Base-by-base conservation (phyloP, 2,797 vertebrate species). In the Oreonectes daqikongensis region DNA sequence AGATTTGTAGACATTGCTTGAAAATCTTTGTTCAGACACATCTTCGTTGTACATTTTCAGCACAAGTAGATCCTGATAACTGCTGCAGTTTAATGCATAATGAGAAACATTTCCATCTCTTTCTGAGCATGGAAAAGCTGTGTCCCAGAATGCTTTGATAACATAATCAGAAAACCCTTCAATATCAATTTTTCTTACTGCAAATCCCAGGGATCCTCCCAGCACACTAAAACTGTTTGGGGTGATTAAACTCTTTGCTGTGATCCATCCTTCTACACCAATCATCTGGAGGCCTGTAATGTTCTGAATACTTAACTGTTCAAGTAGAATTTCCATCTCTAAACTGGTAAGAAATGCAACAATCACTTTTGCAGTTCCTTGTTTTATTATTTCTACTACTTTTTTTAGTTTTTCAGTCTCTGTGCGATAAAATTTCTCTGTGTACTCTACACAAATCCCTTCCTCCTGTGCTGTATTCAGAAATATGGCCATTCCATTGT, bases 301-400 rank as follows among this genome's bases (percentile, higher is more conserved):
- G 8, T 50, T 50, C 5, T 50, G 48, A 50, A 50, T 50, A 50
- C 48, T 50, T 9, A 50, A 9, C 48, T 50, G 48, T n/a, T 50
- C 48, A 50, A 92, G 17, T 86, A 90, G 24, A 90, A 86, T 30
- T 81, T 50, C 48, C 48, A 50, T 50, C 7, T 50, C 48, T 20
- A 50, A 50, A 50, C 48, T 50, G n/a, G 48, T 50, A 7, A 50
- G 48, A 50, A 50, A 50, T 50, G 48, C 48, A 20, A 50, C 2
- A 10, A 50, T 50, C 8, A 50, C 48, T 50, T 50, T 50, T 50
- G 48, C 7, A 20, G 18, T 50, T 9, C 48, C n/a, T 50, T 50
- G 7, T 50, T 50, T 50, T n/a, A 50, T 50, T 8, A 50, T 9
- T 5, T 50, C 8, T 20, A 50, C 48, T 5, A 50, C 48, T 50